Base-by-base conservation (phyloP, 1,140 invertebrate genomes). In the Drosophila repletoides region DNA sequence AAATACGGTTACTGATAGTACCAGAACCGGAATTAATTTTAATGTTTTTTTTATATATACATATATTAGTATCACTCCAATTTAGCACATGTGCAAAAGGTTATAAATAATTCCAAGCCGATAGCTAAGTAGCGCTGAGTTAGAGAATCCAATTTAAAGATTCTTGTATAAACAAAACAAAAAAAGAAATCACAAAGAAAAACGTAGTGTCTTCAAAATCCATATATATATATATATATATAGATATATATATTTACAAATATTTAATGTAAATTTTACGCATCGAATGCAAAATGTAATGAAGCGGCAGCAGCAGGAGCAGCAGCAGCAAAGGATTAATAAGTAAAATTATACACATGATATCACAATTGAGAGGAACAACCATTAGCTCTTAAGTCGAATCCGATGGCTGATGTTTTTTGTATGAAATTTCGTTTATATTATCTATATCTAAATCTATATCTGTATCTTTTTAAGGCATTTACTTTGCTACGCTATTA, bases 1-100 rank as follows among this genome's bases (percentile, higher is more conserved):
- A 91, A 92, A 88, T 93, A 93, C 81, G 92, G 92, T 15, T 92
- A 93, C 91, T 93, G 92, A 92, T 88, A 84, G 26, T 7, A 46
- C 19, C 41, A 7, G 14, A 14, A n/a, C 31, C 29, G 31, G 28
- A 15, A 41, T 61, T 69, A 67, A 63, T 61, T 46, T 58, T 65
- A 72, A 75, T 34, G 60, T 58, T 69, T 72, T 73, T 33, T 45
- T 33, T 28, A 51, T 51, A 38, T 26, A 41, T 26, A 66, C 61
- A 72, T 48, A 41, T 55, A 72, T 77, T 77, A 79, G 75, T 73
- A 29, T 56, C 38, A 63, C 60, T 69, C 19, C 29, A 56, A 38
- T 51, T 69, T 55, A 72, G 69, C 56, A 36, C 55, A 52, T 71
- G 43, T 55, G 71, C 65, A 49, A 70, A 74, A 66, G 38, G 69